Conservation (phyloP, 92 coral and sea anemone species). For the Zoanthus sansibaricus region DNA sequence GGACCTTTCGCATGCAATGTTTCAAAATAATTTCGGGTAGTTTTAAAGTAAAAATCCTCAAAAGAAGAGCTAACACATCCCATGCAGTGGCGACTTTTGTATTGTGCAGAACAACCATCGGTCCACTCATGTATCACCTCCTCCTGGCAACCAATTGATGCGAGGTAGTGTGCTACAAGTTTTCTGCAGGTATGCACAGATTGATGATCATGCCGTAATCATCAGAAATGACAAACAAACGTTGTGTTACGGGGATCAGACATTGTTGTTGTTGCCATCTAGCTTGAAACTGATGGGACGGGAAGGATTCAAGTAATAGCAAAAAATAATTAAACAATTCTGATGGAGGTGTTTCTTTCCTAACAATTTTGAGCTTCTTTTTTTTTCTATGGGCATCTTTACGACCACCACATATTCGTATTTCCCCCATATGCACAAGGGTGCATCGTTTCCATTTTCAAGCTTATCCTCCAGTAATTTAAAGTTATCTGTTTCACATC, state of each 20-base stretch:
- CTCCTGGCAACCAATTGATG: slow-evolving; percentile 23
- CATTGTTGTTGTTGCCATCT: not conserved
- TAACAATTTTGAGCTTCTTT: too few species aligned
- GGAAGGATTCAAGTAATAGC: too few species aligned
- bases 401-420: not conserved
- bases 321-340: too few species aligned
- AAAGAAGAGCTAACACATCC: slow-evolving; percentile 48
- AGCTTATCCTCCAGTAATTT: not conserved
- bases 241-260: slow-evolving; percentile 48
- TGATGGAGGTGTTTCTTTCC: too few species aligned
- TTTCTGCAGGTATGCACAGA: slow-evolving; percentile 45
- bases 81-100: slow-evolving; percentile 72
- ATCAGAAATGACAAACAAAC: slow-evolving; percentile 55
- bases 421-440: not conserved
- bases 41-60: too few species aligned
- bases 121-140: slow-evolving; percentile 56
- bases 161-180: slow-evolving; percentile 45
- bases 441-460: not conserved
- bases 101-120: slow-evolving; percentile 66
- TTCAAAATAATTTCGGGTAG: slow-evolving; percentile 55
- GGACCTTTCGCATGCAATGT: slow-evolving; percentile 76
- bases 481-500: not conserved
- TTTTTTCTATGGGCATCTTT: too few species aligned
- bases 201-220: not conserved
- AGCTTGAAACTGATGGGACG: not conserved